A percentile compares a stretch with the other conserved stretches of the same genome.
phyloP scores from a whole-genome alignment of 2,797 vertebrate genomes.

The Oophaga sylvatica region DNA sequence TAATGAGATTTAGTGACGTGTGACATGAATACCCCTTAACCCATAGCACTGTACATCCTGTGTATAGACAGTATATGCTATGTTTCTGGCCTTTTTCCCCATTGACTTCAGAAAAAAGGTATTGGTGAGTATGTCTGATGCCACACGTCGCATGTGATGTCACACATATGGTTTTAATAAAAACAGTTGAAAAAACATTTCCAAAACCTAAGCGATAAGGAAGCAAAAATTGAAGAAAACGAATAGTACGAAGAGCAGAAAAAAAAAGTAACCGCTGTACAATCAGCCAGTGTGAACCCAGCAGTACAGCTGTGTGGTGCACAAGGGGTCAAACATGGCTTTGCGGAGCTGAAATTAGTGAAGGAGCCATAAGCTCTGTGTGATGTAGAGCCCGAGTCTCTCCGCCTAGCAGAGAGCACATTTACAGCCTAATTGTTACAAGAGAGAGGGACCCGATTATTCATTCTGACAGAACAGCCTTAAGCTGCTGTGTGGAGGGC shows the following conservation, averaged over 20 bases:
- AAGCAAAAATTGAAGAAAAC: too few species aligned
- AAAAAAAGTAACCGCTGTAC: neutral
- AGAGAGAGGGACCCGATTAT: constrained; percentile 77
- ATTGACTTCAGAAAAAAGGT: too few species aligned
- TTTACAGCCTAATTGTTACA: constrained; percentile 80
- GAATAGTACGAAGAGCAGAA: neutral
- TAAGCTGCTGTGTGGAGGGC: constrained; percentile 78
- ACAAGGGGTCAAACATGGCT: constrained; percentile 25
- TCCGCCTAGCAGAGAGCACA: constrained; percentile 74
- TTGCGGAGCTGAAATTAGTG: constrained; percentile 62
- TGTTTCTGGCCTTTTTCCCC: too few species aligned
- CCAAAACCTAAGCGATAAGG: too few species aligned
- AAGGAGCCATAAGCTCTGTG: constrained; percentile 56
- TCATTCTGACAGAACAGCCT: constrained; percentile 76
- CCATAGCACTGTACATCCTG: too few species aligned
- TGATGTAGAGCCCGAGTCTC: constrained; percentile 66
- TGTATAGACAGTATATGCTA: too few species aligned
- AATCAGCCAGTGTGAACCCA: neutral
- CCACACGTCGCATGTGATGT: too few species aligned
- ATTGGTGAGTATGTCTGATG: too few species aligned
- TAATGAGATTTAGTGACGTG: too few species aligned
- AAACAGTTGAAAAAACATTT: too few species aligned
- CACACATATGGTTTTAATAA: too few species aligned
- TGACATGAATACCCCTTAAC: too few species aligned
- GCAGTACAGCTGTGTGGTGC: neutral